Base-by-base conservation (phyloP, 2,888 invertebrate species). In the Timema podura region DNA sequence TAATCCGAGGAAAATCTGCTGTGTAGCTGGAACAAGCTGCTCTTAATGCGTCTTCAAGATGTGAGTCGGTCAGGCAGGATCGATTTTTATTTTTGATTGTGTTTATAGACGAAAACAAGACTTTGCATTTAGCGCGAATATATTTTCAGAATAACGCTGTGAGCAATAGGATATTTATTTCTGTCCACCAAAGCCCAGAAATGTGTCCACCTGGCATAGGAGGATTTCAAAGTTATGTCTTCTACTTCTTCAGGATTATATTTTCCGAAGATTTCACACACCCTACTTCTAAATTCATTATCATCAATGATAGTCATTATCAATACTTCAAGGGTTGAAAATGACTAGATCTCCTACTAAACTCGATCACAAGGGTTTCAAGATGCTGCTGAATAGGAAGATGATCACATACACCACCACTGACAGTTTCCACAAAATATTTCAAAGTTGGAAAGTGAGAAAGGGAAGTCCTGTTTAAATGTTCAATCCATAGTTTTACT, bases 1-100 rank as follows among this genome's bases (percentile, higher is more conserved):
- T 48, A 46, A 65, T 46, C 48, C 48, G 46, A 46, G 16, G 30
- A 65, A 65, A 65, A 47, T 65, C 5, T 65, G 47, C 2, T 65
- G 65, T 65, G 47, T 65, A 65, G 65, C 65, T 65, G 65, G 46
- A 65, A 65, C 65, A 65, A 6, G 9, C 65, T 65, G 47, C n/a
- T 46, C 65, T 65, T 64, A n/a, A 59, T 10, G 59, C 65, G 9
- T 65, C 46, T 15, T 45, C 47, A 46, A 59, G n/a, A 59, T 59
- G 16, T 15, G 16, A 59, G 59, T 15, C n/a, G 16, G 59, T 57
- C 57, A n/a, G 16, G 3, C 59, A 10, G 13, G 15, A 59, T 59
- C 6, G 0, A 2, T 15, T 10, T 15, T 15, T 59, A 59, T 59
- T 59, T n/a, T 59, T 15, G 16, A 59, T 5, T 16, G n/a, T 59